Conservation (phyloP, 2,797 vertebrate species). For the Clarias platycephalus region DNA sequence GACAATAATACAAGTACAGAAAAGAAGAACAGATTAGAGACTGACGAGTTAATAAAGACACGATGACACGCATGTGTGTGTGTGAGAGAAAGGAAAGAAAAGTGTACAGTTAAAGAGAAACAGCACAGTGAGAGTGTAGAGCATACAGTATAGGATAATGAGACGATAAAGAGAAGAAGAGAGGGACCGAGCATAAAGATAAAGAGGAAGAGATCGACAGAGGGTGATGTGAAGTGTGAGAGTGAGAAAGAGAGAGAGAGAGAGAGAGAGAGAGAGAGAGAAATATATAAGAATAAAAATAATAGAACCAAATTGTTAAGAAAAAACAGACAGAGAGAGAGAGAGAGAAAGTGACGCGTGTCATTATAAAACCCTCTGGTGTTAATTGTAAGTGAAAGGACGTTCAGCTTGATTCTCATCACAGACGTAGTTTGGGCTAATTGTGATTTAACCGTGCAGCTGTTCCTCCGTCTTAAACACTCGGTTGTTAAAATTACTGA, state of each 20-base stretch:
- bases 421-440: neutral
- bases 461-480: neutral
- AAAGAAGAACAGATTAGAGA: no score
- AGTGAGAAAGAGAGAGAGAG: neutral
- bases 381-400: conserved; percentile 40
- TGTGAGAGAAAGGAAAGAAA: neutral
- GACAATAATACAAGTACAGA: no score
- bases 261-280: neutral
- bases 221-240: neutral
- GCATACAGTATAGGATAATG: neutral
- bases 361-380: conserved; percentile 29
- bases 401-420: conserved; percentile 9
- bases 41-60: no score
- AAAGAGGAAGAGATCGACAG: neutral
- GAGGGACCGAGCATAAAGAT: neutral
- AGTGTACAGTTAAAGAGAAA: neutral
- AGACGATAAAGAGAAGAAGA: neutral
- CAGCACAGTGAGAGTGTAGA: neutral
- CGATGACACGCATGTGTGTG: no score
- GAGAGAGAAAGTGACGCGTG: neutral
- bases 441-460: conserved; percentile 8
- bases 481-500: neutral
- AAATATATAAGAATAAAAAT: neutral
- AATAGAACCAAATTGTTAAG: neutral
- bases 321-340: neutral